A percentile compares a stretch with the other conserved stretches of the same genome.
phyloP scores from a whole-genome alignment of 2,888 invertebrate species.

The Metallyticus violacea region DNA sequence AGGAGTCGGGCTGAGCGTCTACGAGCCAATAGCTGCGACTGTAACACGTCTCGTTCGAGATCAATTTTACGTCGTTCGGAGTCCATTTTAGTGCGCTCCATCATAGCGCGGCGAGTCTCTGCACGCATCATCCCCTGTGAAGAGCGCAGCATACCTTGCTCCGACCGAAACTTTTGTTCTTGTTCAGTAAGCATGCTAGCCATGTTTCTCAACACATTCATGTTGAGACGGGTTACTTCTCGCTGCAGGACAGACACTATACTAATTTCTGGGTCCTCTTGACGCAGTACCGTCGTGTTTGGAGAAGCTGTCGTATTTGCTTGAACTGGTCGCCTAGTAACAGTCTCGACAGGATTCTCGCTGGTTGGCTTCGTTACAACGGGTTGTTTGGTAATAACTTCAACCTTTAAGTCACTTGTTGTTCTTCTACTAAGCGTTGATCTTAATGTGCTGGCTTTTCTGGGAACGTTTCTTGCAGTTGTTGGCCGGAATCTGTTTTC shows the following conservation, averaged over 20 bases:
- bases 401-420: background rate
- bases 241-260: background rate
- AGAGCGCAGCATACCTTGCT: slow-evolving; percentile 24
- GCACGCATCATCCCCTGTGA: slow-evolving; percentile 26
- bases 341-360: background rate
- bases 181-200: slow-evolving; percentile 26
- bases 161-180: slow-evolving; percentile 28
- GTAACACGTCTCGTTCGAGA: slow-evolving; percentile 30
- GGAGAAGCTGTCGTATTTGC: background rate
- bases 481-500: background rate
- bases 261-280: background rate
- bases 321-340: background rate
- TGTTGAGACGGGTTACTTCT: slow-evolving; percentile 26
- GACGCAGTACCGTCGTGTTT: background rate
- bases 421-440: background rate
- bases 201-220: slow-evolving; percentile 29
- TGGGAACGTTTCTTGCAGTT: background rate
- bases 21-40: slow-evolving; percentile 28
- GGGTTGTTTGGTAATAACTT: background rate
- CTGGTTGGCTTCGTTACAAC: background rate
- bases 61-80: slow-evolving; percentile 28
- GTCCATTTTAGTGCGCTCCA: slow-evolving; percentile 21
- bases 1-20: slow-evolving; percentile 6
- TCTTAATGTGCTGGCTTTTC: background rate
- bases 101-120: slow-evolving; percentile 20